phyloP scores from a whole-genome alignment of 1,140 invertebrate genomes.

The Bombus waltoni region DNA sequence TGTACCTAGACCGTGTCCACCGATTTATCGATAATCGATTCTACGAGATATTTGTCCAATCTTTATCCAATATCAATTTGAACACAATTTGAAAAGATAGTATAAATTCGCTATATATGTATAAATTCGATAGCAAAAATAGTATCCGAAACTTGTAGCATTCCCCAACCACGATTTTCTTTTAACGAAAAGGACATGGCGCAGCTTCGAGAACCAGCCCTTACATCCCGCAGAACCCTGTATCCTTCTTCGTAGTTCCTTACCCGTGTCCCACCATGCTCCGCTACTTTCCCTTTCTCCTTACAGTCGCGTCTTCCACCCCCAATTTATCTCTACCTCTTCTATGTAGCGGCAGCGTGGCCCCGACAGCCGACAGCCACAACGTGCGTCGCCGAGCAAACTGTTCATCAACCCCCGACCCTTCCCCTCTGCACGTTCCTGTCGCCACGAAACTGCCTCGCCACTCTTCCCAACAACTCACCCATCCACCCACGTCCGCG shows the following conservation, averaged over 20 bases:
- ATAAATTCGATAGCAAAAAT: too few species aligned
- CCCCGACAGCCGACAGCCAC: conserved; percentile 69
- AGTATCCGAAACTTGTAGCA: background rate
- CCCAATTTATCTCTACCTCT: conserved; percentile 60
- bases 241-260: background rate
- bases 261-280: background rate
- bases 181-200: background rate
- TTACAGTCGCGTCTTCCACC: conserved; percentile 27
- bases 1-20: too few species aligned
- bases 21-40: too few species aligned
- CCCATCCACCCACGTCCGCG: background rate
- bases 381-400: conserved; percentile 70
- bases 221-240: background rate
- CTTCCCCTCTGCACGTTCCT: conserved; percentile 5
- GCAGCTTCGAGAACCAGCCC: background rate
- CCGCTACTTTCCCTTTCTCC: conserved; percentile 32
- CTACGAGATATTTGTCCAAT: too few species aligned
- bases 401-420: conserved; percentile 62
- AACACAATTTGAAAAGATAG: too few species aligned
- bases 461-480: conserved; percentile 52
- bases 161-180: background rate
- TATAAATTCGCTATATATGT: too few species aligned
- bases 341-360: conserved; percentile 56
- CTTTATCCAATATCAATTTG: too few species aligned
- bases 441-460: conserved; percentile 28